Percentiles rank a stretch among this genome's conserved stretches.
Conservation (phyloP, 2,797 vertebrate genomes). For the Clarias platycephalus region DNA sequence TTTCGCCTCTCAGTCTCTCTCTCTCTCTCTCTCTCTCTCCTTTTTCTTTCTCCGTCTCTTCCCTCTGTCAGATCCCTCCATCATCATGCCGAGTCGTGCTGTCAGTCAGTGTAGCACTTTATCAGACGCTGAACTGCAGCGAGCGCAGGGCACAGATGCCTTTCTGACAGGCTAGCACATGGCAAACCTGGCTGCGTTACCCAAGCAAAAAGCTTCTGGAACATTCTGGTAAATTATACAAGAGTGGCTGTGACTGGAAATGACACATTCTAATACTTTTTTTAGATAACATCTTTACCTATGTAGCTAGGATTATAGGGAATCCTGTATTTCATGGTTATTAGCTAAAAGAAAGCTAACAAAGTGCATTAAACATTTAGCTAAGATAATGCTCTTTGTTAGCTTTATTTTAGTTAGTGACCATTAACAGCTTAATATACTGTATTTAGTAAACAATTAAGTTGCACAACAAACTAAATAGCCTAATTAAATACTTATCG, state of each 20-base stretch:
- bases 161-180: background rate
- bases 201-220: background rate
- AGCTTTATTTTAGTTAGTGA: background rate
- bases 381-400: no score
- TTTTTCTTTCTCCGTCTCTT: background rate
- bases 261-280: background rate
- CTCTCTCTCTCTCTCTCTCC: background rate
- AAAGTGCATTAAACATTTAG: no score
- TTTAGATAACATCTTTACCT: background rate
- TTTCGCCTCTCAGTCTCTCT: background rate
- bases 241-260: background rate
- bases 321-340: background rate
- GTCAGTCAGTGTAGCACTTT: background rate
- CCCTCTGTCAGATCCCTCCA: constrained; percentile 5
- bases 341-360: no score
- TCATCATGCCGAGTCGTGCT: background rate
- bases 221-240: background rate
- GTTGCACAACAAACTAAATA: background rate
- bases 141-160: background rate
- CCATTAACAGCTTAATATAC: background rate
- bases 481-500: background rate
- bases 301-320: background rate
- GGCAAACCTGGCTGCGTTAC: background rate
- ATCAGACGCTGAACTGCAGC: background rate
- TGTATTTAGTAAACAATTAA: background rate